phyloP scores from a whole-genome alignment of 2,888 invertebrate genomes.

The Netelia virgata region DNA sequence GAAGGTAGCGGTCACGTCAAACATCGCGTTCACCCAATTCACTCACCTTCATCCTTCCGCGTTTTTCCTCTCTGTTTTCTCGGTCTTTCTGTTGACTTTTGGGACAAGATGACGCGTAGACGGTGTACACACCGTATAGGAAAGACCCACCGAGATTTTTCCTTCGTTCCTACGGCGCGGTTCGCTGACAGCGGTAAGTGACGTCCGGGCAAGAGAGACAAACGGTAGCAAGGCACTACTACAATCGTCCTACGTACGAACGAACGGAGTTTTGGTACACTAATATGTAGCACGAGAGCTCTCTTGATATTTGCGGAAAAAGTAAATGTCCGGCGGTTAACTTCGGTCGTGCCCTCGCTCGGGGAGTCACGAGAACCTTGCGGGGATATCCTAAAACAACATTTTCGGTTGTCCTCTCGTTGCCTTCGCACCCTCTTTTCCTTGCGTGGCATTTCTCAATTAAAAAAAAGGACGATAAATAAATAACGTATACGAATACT shows the following conservation, averaged over 20 bases:
- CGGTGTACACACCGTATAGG: conserved; percentile 35
- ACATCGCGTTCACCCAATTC: conserved; percentile 55
- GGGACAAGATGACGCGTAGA: conserved; percentile 22
- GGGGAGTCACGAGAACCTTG: conserved; percentile 18
- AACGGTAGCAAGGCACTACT: conserved; percentile 34
- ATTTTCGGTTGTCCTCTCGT: conserved; percentile 48
- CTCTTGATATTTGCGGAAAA: conserved; percentile 67
- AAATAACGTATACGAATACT: conserved; percentile 23
- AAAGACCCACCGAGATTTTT: conserved; percentile 67
- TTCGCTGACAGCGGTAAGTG: conserved; percentile 71
- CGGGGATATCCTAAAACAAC: conserved; percentile 61
- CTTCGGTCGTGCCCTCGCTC: conserved; percentile 43
- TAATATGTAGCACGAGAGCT: conserved; percentile 1
- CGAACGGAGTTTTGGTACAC: conserved; percentile 55
- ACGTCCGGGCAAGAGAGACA: conserved; percentile 66
- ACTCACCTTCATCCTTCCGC: conserved; percentile 5
- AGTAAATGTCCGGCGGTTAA: conserved; percentile 66
- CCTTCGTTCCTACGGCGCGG: conserved; percentile 56
- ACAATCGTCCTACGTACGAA: conserved; percentile 17
- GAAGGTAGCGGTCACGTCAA: conserved; percentile 69
- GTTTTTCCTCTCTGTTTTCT: conserved; percentile 3
- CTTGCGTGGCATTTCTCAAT: conserved; percentile 22
- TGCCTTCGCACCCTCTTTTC: not conserved
- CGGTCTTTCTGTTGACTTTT: conserved; percentile 41
- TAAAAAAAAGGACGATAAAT: conserved; percentile 18